Percentiles rank a stretch among this genome's conserved stretches.
Evolutionary conservation across 1,140 invertebrate species (phyloP).

Genomic region (Bombus polaris): DNA sequence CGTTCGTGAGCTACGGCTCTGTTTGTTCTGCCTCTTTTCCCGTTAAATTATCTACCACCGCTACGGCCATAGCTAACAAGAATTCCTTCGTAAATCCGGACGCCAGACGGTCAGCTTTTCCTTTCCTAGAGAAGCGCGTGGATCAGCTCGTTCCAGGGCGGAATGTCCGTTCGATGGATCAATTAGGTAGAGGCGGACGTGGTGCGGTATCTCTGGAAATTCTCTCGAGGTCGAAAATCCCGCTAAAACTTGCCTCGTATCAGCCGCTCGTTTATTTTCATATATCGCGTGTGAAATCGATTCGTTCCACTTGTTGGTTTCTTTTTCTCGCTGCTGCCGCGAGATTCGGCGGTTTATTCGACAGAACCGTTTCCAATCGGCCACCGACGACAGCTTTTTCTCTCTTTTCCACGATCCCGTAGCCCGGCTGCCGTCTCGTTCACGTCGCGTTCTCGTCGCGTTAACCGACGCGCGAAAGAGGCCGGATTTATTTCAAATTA

Average conservation of each 20-base stretch:
- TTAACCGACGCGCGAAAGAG: conserved; percentile 46
- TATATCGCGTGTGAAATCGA: no score
- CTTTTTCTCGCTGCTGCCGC: not conserved
- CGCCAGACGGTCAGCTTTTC: not conserved
- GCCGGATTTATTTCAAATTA: conserved; percentile 73
- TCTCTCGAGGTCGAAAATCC: not conserved
- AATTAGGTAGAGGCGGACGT: not conserved
- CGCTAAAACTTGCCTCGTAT: not conserved
- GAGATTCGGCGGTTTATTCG: conserved; percentile 5
- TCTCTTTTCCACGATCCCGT: not conserved
- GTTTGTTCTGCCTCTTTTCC: no score
- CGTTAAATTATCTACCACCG: no score
- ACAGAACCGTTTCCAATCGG: not conserved
- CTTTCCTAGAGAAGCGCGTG: not conserved
- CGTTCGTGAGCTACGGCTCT: no score
- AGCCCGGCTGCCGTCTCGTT: not conserved
- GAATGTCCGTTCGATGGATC: not conserved
- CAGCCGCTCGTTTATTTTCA: not conserved
- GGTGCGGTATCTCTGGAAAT: no score
- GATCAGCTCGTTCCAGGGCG: not conserved
- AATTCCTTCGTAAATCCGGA: not conserved
- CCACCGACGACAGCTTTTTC: not conserved
- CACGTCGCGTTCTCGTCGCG: not conserved
- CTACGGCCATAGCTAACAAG: not conserved
- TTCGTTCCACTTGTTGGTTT: not conserved